These are phyloP conservation scores for Betta splendens DNA, from an alignment of 2,797 vertebrate genomes.

Conservation along the genomic window DNA sequence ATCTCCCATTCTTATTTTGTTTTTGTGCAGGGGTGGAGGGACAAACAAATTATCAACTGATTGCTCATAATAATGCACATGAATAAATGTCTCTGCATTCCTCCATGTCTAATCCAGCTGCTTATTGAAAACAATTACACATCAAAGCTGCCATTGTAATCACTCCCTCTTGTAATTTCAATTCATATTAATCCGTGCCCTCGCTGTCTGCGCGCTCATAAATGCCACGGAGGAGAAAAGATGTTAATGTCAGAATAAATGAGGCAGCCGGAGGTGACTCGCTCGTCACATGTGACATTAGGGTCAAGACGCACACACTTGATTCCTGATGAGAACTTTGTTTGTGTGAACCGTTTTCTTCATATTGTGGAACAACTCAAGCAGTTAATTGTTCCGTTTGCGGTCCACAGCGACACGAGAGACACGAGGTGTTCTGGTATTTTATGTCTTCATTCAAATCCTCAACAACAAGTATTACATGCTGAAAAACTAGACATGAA, in stretches of 20 bases:
- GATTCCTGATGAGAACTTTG: not conserved
- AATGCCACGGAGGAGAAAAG: conserved; percentile 3
- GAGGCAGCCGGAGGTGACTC: conserved; percentile 1
- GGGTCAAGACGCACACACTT: not conserved
- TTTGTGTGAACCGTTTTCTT: too few relatives aligned
- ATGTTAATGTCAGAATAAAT: conserved; percentile 6
- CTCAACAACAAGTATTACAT: too few relatives aligned
- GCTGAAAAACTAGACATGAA: too few relatives aligned
- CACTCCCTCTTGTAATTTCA: conserved; percentile 27
- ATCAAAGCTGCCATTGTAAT: conserved; percentile 43
- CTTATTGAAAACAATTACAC: conserved; percentile 48
- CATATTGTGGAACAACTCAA: not conserved
- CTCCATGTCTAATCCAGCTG: conserved; percentile 39
- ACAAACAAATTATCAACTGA: conserved; percentile 31
- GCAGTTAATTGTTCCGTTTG: too few relatives aligned
- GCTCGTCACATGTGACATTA: conserved; percentile 6
- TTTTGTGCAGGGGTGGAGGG: not conserved
- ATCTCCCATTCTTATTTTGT: conserved; percentile 10
- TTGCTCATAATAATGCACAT: conserved; percentile 35
- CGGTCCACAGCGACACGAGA: too few relatives aligned
- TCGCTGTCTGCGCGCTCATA: conserved; percentile 10
- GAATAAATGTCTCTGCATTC: conserved; percentile 29
- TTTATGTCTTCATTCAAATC: too few relatives aligned
- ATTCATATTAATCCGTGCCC: conserved; percentile 24
- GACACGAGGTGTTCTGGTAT: too few relatives aligned